Base-by-base conservation (phyloP, 2,113 vertebrate genomes). In the cat (Felis catus) region DNA sequence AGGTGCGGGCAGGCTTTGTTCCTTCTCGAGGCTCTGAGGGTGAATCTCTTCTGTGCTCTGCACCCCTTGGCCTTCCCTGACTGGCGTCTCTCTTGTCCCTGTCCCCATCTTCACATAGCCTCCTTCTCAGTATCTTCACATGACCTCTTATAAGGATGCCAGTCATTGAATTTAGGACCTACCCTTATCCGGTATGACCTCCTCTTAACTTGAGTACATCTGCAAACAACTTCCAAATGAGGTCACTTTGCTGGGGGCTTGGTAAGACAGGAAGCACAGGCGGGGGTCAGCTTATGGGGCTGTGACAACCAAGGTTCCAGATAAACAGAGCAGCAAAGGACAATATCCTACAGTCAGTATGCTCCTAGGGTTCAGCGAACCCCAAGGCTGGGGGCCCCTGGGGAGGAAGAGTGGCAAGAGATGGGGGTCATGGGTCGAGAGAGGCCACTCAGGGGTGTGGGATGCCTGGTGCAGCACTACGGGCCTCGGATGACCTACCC, bases 281-380 rank as follows among this genome's bases (percentile, higher is more conserved):
- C n/a, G 61, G 63, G 33, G 48, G 11, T 36, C 53, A 31, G 5
- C 19, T 5, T n/a, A 0, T 55, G 71, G 21, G 41, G 19, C 15
- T 71, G 16, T 79, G 39, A 78, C 61, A 13, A 41, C 4, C 39
- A 89, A 8, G 1, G 2, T 12, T 71, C 10, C 12, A 66, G 63
- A 78, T 18, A 58, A 58, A 78, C 11, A 63, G 70, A 84, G 61
- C 7, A 65, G 27, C 25, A 5, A 25, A 65, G 23, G 27, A n/a
- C 16, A 21, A 23, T 29, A 6, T 18, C 45, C 2, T 2, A 7
- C 0, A 0, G 4, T 25, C 55, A 58, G 61, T 53, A 36, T 21
- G n/a, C 31, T 4, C 31, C 29, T 39, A 4, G 53, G 73, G 10
- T 41, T 68, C 7, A 1, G 70, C 29, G 51, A 66, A 33, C 4